A percentile compares a stretch with the other conserved stretches of the same genome.
phyloP scores from a whole-genome alignment of 2,113 vertebrate species.

The Paramisgurnus dabryanus region DNA sequence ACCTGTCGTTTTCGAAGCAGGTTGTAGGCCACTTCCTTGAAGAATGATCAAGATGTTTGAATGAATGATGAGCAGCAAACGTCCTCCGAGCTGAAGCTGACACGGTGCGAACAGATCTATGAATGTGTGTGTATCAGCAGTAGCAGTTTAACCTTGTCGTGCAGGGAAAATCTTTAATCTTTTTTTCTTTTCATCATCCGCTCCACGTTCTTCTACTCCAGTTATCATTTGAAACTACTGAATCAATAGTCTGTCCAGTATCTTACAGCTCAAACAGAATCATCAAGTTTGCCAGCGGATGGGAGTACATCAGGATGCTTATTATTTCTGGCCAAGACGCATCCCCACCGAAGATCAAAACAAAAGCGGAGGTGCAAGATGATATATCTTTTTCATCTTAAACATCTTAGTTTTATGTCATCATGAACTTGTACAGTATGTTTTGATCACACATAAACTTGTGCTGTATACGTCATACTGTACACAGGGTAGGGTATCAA shows the following conservation, averaged over 20 bases:
- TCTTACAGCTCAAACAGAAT: conserved; percentile 45
- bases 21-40: conserved; percentile 5
- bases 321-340: conserved; percentile 42
- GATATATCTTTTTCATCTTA: background rate
- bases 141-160: background rate
- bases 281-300: conserved; percentile 41
- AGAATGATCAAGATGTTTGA: background rate
- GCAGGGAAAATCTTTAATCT: conserved; percentile 44
- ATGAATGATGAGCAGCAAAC: background rate
- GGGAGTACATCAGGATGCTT: conserved; percentile 35
- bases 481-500: no score
- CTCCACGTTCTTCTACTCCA: conserved; percentile 22
- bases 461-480: no score
- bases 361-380: background rate
- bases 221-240: conserved; percentile 42
- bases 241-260: conserved; percentile 46
- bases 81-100: background rate
- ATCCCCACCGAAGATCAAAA: conserved; percentile 12
- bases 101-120: background rate
- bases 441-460: no score
- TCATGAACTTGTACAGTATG: no score
- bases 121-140: background rate
- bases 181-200: conserved; percentile 47
- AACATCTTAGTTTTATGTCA: background rate
- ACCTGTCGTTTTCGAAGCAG: conserved; percentile 59